Evolutionary conservation across 2,888 invertebrate genomes (phyloP).

Genomic region (Sialis lutaria): DNA sequence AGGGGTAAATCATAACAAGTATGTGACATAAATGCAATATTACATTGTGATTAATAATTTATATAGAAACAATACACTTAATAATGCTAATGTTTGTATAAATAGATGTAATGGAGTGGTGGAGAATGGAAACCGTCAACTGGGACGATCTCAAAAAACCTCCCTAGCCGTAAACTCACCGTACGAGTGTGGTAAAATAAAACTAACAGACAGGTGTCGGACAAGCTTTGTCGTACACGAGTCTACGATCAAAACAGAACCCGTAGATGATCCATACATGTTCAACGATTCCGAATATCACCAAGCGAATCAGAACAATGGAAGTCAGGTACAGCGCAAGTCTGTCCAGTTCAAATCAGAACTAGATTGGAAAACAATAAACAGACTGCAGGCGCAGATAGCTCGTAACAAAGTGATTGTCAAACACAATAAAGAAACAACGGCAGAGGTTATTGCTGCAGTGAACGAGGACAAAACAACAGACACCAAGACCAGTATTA

Average conservation of each 20-base stretch:
- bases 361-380: conserved; percentile 13
- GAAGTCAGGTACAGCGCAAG: too few species aligned
- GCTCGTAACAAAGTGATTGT: conserved; percentile 14
- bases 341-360: background rate
- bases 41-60: too few species aligned
- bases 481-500: conserved; percentile 6
- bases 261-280: conserved; percentile 28
- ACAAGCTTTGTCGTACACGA: background rate
- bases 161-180: background rate
- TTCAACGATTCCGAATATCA: conserved; percentile 25
- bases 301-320: too few species aligned
- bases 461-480: background rate
- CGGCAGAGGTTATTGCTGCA: conserved; percentile 1
- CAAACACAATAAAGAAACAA: conserved; percentile 12
- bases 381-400: conserved; percentile 14
- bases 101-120: conserved; percentile 16
- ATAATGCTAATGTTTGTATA: background rate
- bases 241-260: conserved; percentile 16
- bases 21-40: too few species aligned
- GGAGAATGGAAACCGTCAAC: conserved; percentile 7
- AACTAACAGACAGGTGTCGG: background rate
- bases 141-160: background rate
- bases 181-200: background rate
- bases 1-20: too few species aligned
- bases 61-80: too few species aligned